A percentile compares a stretch with the other conserved stretches of the same genome.
Conservation (phyloP, 2,113 vertebrate species). For the Sylvilagus bachmani region DNA sequence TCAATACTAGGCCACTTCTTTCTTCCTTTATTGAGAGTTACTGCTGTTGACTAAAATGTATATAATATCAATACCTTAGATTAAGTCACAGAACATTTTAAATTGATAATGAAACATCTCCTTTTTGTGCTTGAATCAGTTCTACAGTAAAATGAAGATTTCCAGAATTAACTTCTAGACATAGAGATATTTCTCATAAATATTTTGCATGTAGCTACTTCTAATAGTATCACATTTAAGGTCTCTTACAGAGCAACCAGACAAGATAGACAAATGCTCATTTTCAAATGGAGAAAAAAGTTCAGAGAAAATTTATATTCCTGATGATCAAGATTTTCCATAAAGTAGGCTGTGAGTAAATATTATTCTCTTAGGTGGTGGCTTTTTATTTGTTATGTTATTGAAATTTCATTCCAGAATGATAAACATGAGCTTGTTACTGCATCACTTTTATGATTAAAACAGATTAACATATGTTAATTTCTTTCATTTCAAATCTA, state of each 20-base stretch:
- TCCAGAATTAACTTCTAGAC: slow-evolving; percentile 37
- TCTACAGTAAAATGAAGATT: background rate
- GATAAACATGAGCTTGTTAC: slow-evolving; percentile 2
- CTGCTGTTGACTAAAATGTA: slow-evolving; percentile 8
- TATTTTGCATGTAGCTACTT: background rate
- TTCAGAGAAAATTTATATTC: background rate
- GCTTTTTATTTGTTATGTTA: background rate
- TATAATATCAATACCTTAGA: background rate
- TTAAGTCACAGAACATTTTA: slow-evolving; percentile 20
- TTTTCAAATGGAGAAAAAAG: background rate
- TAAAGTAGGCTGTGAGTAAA: slow-evolving; percentile 27
- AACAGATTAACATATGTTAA: slow-evolving; percentile 16
- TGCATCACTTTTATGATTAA: background rate
- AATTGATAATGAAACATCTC: slow-evolving; percentile 3
- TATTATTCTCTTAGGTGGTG: background rate
- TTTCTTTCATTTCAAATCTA: slow-evolving; percentile 24
- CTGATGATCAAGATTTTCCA: slow-evolving; percentile 51
- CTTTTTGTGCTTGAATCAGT: slow-evolving; percentile 1
- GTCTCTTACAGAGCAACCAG: background rate
- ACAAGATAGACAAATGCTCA: background rate
- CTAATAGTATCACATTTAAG: background rate
- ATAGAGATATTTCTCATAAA: slow-evolving; percentile 16
- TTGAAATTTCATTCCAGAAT: slow-evolving; percentile 30
- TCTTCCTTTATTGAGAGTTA: background rate
- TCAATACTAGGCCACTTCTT: background rate